Conservation (phyloP, 2,797 vertebrate species). For the Eptatretus atami region DNA sequence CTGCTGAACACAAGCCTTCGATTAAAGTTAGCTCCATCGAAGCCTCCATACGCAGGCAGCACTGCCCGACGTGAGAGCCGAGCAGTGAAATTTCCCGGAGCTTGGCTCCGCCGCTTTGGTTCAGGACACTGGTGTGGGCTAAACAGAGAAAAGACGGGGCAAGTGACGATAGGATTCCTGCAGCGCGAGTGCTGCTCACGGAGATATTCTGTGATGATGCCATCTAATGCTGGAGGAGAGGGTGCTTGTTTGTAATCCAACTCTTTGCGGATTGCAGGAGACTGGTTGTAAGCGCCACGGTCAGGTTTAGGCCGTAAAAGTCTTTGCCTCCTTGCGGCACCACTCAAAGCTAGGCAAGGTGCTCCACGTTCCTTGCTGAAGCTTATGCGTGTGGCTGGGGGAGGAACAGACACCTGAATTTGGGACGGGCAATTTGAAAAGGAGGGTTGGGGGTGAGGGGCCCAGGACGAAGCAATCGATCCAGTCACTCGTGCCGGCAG, state of each 20-base stretch:
- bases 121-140: constrained; percentile 95
- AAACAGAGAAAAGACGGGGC: constrained; percentile 92
- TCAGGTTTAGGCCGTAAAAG: constrained; percentile 86
- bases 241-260: constrained; percentile 65
- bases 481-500: constrained; percentile 23
- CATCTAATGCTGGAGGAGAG: constrained; percentile 73
- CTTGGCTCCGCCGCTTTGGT: constrained; percentile 91
- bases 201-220: constrained; percentile 96
- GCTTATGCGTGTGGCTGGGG: constrained; percentile 26
- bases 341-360: constrained; percentile 18
- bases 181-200: constrained; percentile 93
- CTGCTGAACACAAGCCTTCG: constrained; percentile 95
- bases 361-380: constrained; percentile 61
- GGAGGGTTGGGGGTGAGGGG: constrained; percentile 14
- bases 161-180: constrained; percentile 95
- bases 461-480: constrained; percentile 26
- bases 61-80: constrained; percentile 58
- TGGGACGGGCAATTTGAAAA: constrained; percentile 28
- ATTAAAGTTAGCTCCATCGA: constrained; percentile 93
- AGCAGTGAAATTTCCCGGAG: constrained; percentile 79
- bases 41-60: constrained; percentile 88
- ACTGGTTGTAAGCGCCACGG: constrained; percentile 88
- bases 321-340: constrained; percentile 27
- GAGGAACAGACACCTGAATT: constrained; percentile 17
- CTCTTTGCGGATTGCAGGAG: constrained; percentile 91